phyloP scores from a whole-genome alignment of 2,113 vertebrate species.

The Cynoglossus semilaevis region DNA sequence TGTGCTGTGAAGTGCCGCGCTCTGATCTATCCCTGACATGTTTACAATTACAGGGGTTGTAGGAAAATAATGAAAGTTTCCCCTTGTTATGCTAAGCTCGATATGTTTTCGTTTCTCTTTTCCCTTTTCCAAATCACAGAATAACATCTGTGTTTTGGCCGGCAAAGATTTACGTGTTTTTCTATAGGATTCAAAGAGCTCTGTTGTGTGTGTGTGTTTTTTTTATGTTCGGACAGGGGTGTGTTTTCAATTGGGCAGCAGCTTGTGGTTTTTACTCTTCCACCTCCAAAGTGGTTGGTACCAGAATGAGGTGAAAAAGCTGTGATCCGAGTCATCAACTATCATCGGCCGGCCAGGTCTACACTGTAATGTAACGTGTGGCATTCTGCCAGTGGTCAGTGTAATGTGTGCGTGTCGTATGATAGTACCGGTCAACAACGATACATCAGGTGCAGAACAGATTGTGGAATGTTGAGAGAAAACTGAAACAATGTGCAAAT shows the following conservation, averaged over 20 bases:
- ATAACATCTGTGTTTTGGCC: slow-evolving; percentile 17
- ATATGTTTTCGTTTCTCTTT: slow-evolving; percentile 25
- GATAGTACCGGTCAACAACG: no score
- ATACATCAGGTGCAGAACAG: no score
- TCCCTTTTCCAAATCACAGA: slow-evolving; percentile 26
- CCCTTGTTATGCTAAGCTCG: slow-evolving; percentile 27
- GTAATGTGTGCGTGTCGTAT: not conserved
- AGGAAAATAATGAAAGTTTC: slow-evolving; percentile 60
- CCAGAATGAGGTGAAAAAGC: not conserved
- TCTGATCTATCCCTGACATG: slow-evolving; percentile 36
- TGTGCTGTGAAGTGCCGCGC: slow-evolving; percentile 15
- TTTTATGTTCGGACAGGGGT: slow-evolving; percentile 27
- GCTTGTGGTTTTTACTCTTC: not conserved
- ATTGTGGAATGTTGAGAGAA: not conserved
- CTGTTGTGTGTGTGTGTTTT: not conserved
- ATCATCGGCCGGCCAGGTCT: not conserved
- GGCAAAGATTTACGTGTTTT: slow-evolving; percentile 35
- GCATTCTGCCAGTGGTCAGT: not conserved
- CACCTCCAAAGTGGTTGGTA: not conserved
- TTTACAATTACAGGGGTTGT: slow-evolving; percentile 30
- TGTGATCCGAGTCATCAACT: not conserved
- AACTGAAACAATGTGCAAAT: not conserved
- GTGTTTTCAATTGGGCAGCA: slow-evolving; percentile 10
- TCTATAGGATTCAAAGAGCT: slow-evolving; percentile 28
- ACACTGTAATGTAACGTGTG: no score